Evolutionary conservation across 2,113 vertebrate species (phyloP), one percentile per base, ranked within the genome.

Genomic region (Ceyx cyanopectus): DNA sequence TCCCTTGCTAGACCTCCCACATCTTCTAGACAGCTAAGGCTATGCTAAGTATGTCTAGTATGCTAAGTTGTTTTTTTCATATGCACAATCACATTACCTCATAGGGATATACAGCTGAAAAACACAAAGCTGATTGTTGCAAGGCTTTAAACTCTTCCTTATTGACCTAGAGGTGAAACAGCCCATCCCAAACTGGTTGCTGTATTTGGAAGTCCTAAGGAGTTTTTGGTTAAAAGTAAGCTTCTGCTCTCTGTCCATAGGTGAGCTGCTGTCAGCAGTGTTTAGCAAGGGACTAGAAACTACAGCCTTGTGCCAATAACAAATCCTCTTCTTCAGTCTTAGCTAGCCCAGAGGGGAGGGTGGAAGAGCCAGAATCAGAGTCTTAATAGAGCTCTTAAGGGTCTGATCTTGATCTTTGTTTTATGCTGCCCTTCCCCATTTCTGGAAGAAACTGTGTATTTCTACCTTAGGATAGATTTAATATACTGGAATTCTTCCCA

Each of bases 401-500:
- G 40, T 34, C 68, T 91, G 67, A 94, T 91, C 85, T 62, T 62
- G 32, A 92, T 85, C 84, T 81, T 81, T 75, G 43, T 84, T 94
- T 94, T 62, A 81, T 77, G 76, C 43, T 87, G 37, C 75, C 79
- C 63, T 91, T 54, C 56, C 63, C 81, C 51, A 85, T 77, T 60
- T 81, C 79, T 85, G 50, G 58, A 87, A 92, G 70, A 91, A 94
- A 58, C 41, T 85, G 72, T 85, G 69, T 46, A 23, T 85, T 94
- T 92, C 79, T 91, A 66, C 72, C 90, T 26, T 34, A 84, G 86
- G 65, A 60, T 72, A 84, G 62, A 86, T 86, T 90, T 93, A 61
- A 56, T 51, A 16, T 29, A 34, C 66, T 96, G 95, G 92, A 95
- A 91, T 92, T 95, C 79, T 87, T 94, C 93, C 90, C 85, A 82